Base-by-base conservation (phyloP, 1,140 invertebrate genomes). In the Chironomus striatipennis region DNA sequence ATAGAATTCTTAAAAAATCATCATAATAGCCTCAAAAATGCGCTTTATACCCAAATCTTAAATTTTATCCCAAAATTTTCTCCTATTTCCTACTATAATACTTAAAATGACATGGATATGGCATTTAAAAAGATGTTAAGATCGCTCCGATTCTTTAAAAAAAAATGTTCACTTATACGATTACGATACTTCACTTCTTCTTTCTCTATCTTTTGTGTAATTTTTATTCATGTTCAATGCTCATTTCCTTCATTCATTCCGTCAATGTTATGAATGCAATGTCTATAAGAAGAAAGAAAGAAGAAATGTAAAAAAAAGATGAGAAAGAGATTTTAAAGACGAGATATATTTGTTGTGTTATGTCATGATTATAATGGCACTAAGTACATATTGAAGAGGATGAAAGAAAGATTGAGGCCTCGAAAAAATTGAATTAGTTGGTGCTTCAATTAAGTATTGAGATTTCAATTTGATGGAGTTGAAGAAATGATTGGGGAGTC, bases 21-120 rank as follows among this genome's bases (percentile, higher is more conserved):
- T 34, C 24, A 34, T 34, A 1, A 34, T 2, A 34, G 2, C 24
- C 24, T 5, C 24, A 34, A 34, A 34, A 34, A 34, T 34, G 24
- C 24, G 24, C 24, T 34, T 34, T 34, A 34, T 2, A 5, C 24
- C 24, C 24, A 34, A 1, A 2, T 34, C 24, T 5, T 5, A 1
- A 34, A 34, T 34, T 34, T 34, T 34, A 2, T 34, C 1, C 24
- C 24, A 34, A 34, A 34, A 34, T 34, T 34, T 34, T 57, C 7
- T 7, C 7, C 47, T 57, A n/a, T n/a, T n/a, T n/a, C n/a, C n/a
- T n/a, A n/a, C n/a, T 20, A 20, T 18, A 70, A 70, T 70, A 17
- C 65, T 70, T 21, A 18, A 70, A 70, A 70, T 70, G 65, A 70
- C 65, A 70, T 70, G 65, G 65, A 70, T 70, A 70, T 70, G 65